These are phyloP conservation scores for Lontra canadensis DNA, from an alignment of 2,113 vertebrate species.

Conservation along the genomic window DNA sequence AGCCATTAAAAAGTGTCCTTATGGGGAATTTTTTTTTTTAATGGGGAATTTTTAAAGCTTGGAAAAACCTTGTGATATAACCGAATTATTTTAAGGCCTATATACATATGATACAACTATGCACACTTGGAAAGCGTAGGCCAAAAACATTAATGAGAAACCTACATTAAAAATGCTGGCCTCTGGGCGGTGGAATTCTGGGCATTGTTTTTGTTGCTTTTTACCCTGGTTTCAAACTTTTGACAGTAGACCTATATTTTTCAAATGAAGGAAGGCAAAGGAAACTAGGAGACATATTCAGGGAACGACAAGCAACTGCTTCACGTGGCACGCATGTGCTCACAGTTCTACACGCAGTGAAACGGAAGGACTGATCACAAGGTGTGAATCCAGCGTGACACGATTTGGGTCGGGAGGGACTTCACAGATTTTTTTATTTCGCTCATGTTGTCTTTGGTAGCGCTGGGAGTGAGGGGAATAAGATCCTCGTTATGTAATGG, in stretches of 20 bases:
- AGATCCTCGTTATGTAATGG: not conserved
- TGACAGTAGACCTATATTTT: not conserved
- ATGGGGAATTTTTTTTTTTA: not conserved
- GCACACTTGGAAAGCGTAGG: not conserved
- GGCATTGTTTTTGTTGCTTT: not conserved
- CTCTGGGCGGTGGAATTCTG: not conserved
- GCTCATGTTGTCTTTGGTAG: not conserved
- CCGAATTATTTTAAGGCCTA: conserved; percentile 41
- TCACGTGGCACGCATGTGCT: accelerated
- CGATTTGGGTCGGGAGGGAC: not conserved
- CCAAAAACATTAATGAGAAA: not conserved
- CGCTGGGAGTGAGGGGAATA: not conserved
- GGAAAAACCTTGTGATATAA: not conserved
- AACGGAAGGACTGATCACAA: not conserved
- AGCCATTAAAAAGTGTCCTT: conserved; percentile 44
- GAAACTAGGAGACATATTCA: not conserved
- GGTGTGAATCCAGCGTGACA: not conserved
- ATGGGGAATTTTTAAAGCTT: conserved; percentile 22
- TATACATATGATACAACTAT: not conserved
- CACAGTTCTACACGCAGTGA: not conserved
- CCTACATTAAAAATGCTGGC: not conserved
- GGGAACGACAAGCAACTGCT: not conserved
- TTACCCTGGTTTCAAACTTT: conserved; percentile 5
- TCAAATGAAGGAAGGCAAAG: not conserved
- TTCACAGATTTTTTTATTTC: not conserved